Conservation (phyloP, 2,113 vertebrate species). For the Anas platyrhynchos region DNA sequence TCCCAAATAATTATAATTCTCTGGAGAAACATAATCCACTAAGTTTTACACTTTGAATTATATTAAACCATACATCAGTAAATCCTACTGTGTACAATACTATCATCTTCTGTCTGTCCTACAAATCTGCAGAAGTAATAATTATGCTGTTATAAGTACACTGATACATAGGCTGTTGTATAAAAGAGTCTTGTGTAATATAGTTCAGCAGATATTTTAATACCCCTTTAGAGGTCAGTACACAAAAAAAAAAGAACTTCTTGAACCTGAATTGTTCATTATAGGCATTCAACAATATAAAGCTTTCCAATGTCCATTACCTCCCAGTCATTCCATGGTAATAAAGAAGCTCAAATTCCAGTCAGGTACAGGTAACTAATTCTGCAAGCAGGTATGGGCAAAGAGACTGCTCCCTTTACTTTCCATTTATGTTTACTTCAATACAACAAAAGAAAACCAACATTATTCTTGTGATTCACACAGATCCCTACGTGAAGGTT, state of each 20-base stretch:
- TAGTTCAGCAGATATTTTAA: neutral
- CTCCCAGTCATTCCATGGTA: neutral
- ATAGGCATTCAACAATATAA: slow-evolving; percentile 14
- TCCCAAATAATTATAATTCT: neutral
- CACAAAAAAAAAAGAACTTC: neutral
- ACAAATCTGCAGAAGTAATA: slow-evolving; percentile 19
- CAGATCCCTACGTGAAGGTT: slow-evolving; percentile 99
- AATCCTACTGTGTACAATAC: neutral
- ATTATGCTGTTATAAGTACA: slow-evolving; percentile 36
- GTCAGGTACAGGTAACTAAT: neutral
- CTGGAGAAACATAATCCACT: neutral
- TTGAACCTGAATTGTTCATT: slow-evolving; percentile 57
- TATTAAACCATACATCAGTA: neutral
- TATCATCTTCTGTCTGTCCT: slow-evolving; percentile 1
- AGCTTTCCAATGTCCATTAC: slow-evolving; percentile 1
- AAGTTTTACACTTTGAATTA: slow-evolving; percentile 1
- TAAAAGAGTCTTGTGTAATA: neutral
- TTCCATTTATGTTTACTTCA: slow-evolving; percentile 12
- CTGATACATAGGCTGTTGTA: slow-evolving; percentile 2
- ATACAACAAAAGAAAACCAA: neutral
- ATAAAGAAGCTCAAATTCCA: slow-evolving; percentile 13
- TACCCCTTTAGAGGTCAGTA: neutral
- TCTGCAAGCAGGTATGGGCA: neutral
- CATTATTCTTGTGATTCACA: slow-evolving; percentile 28
- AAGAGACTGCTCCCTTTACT: neutral